Percentiles rank a stretch among this genome's conserved stretches.
Evolutionary conservation across 2,113 vertebrate species (phyloP).

Genomic region (Cyphomyrus discorhynchus): DNA sequence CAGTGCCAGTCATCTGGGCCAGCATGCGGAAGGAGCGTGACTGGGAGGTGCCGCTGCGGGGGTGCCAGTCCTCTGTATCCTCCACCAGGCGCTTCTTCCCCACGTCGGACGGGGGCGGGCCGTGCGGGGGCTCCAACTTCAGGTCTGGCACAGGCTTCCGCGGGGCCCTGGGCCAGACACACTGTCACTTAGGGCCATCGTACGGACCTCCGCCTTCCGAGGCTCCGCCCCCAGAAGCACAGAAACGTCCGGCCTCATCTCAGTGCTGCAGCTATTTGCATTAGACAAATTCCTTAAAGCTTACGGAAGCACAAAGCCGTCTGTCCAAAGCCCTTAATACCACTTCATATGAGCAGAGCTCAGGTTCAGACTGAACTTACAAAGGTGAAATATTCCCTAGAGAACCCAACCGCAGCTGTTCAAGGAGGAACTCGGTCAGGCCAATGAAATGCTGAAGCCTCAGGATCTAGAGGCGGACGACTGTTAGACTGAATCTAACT

Average conservation of each 20-base stretch:
- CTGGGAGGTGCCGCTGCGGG: constrained; percentile 77
- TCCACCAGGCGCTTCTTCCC: constrained; percentile 94
- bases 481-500: not conserved
- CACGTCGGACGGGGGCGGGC: constrained; percentile 69
- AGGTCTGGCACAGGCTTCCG: constrained; percentile 68
- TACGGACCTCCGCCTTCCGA: not conserved
- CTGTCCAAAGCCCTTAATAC: not conserved
- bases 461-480: not conserved
- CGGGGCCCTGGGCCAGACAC: constrained; percentile 49
- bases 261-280: not conserved
- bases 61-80: constrained; percentile 93
- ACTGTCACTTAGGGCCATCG: not conserved
- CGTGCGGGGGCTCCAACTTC: constrained; percentile 66
- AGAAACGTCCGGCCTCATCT: not conserved
- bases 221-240: not conserved
- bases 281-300: not conserved
- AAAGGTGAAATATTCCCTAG: not conserved
- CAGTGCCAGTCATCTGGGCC: constrained; percentile 91
- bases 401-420: not conserved
- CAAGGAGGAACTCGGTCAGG: not conserved
- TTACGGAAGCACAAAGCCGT: not conserved
- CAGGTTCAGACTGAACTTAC: not conserved
- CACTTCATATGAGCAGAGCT: not conserved
- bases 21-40: constrained; percentile 95
- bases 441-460: not conserved